Evolutionary conservation across 2,113 vertebrate genomes (phyloP).

Genomic region (Embiotoca jacksoni): DNA sequence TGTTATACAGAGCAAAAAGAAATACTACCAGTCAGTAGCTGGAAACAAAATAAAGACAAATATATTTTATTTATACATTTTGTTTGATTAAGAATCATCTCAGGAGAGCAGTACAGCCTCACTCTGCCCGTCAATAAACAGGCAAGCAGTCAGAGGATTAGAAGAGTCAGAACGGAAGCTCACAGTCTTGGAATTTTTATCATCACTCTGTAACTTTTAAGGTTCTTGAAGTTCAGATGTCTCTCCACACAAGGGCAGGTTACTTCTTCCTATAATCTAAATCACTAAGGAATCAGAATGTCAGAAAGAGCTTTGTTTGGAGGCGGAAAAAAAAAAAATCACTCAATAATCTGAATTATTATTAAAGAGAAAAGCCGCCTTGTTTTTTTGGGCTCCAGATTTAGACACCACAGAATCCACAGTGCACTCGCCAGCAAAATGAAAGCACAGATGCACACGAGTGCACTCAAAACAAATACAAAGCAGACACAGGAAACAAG

Average conservation of each 20-base stretch:
- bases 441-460: constrained; percentile 38
- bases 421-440: constrained; percentile 14
- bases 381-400: constrained; percentile 20
- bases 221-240: constrained; percentile 1
- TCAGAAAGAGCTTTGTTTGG: no score
- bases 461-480: constrained; percentile 33
- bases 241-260: constrained; percentile 12
- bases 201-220: constrained; percentile 26
- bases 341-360: constrained; percentile 49
- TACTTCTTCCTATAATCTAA: neutral
- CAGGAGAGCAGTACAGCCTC: constrained; percentile 29
- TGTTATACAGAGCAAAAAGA: neutral
- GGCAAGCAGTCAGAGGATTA: constrained; percentile 46
- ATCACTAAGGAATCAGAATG: no score
- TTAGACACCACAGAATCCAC: constrained; percentile 21
- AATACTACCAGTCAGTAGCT: neutral
- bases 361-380: constrained; percentile 30
- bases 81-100: constrained; percentile 51
- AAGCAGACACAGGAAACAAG: constrained; percentile 27
- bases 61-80: constrained; percentile 46
- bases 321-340: neutral
- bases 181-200: constrained; percentile 43
- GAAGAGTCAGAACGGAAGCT: constrained; percentile 39
- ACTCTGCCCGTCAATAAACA: constrained; percentile 48
- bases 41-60: constrained; percentile 15